Conservation (phyloP, 2,113 vertebrate species). For the Grus americana region DNA sequence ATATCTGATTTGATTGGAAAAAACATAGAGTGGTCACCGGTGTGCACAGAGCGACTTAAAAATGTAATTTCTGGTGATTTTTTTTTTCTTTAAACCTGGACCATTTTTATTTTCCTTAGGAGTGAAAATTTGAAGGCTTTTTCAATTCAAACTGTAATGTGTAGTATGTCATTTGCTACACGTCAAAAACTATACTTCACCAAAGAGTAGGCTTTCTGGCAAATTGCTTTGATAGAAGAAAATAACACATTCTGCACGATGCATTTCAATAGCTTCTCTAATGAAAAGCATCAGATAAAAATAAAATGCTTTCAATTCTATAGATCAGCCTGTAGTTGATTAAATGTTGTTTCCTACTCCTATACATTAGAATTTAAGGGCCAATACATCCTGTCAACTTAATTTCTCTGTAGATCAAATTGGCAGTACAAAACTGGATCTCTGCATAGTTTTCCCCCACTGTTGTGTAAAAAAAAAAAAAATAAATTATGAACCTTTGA, state of each 20-base stretch:
- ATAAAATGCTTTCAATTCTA: slow-evolving; percentile 13
- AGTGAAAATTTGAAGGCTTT: background rate
- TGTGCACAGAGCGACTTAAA: background rate
- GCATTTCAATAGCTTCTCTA: slow-evolving; percentile 29
- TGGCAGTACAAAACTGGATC: background rate
- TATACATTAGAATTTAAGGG: slow-evolving; percentile 4
- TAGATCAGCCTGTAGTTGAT: background rate
- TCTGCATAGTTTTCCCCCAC: background rate
- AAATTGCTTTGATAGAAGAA: slow-evolving; percentile 47
- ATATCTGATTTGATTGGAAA: background rate
- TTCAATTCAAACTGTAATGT: background rate
- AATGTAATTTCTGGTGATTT: background rate
- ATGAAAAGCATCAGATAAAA: slow-evolving; percentile 33
- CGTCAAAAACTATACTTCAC: background rate
- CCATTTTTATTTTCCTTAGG: background rate
- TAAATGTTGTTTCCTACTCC: slow-evolving; percentile 5
- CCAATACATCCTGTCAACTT: background rate
- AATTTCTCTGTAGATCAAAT: background rate
- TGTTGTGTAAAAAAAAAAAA: background rate
- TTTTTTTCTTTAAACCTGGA: background rate
- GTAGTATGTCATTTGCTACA: slow-evolving; percentile 12
- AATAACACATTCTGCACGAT: slow-evolving; percentile 22
- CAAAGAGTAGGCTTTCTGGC: slow-evolving; percentile 31
- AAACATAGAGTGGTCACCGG: background rate
- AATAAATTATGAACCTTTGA: background rate